Base-by-base conservation (phyloP, 2,797 vertebrate genomes). In the Jordanella pulchra region DNA sequence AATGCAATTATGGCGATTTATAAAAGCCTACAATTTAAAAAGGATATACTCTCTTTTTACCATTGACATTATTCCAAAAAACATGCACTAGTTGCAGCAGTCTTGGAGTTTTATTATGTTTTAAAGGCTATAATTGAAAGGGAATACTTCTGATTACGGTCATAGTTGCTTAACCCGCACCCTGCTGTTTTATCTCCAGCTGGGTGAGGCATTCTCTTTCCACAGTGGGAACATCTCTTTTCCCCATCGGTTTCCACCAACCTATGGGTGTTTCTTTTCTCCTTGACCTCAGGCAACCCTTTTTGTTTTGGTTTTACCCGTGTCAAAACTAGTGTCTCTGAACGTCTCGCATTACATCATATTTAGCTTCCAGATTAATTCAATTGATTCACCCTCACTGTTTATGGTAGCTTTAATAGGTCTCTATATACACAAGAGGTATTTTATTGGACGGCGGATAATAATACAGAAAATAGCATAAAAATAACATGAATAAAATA, bases 191-290 rank as follows among this genome's bases (percentile, higher is more conserved):
- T 50, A 27, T 21, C 25, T 25, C 4, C 13, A 15, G 10, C 68
- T 32, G 54, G 21, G 65, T 58, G 53, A 76, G 11, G 1, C 25
- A 2, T 7, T 14, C 0, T 21, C 53, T 81, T 64, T 60, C 79
- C 63, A 39, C 27, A 69, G 69, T 23, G 39, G 0, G 0, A 44
- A 14, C 50, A 18, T 55, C 42, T 75, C n/a, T n/a, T 54, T 61
- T 55, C 25, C 12, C 12, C 35, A 81, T 11, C 32, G 69, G 68
- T 80, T 82, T 73, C 67, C 77, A 66, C 76, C 74, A 63, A 77
- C 54, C 0, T 0, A 0, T 69, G 71, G 80, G 84, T 78, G 76
- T 84, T 51, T 68, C 56, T 84, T 87, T 80, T 69, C 76, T 77
- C 44, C 77, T 17, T n/a, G 18, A 67, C n/a, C 61, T 71, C 56